These are phyloP conservation scores for Anomalospiza imberbis DNA, from an alignment of 2,797 vertebrate genomes.

Conservation along the genomic window DNA sequence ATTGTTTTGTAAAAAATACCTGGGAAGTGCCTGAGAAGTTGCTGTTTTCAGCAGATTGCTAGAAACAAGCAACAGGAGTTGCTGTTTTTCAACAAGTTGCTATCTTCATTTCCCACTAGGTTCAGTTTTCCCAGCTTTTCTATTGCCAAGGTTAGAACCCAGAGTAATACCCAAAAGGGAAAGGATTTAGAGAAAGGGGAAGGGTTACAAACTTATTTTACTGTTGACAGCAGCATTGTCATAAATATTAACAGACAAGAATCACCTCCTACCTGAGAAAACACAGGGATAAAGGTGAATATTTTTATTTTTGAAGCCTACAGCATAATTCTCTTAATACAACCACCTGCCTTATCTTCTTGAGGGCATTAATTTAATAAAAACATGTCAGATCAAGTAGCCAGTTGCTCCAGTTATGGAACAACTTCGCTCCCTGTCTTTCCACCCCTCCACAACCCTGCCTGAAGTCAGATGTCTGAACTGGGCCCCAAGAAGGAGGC, in stretches of 20 bases:
- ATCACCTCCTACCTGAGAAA: constrained; percentile 30
- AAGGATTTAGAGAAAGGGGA: constrained; percentile 48
- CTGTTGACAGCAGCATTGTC: constrained; percentile 60
- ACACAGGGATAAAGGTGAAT: background rate
- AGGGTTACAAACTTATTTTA: constrained; percentile 51
- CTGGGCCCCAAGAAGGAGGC: background rate
- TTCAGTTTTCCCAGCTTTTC: background rate
- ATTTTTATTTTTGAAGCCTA: background rate
- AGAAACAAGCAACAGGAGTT: background rate
- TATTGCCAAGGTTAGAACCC: background rate
- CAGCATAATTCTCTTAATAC: background rate
- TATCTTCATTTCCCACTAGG: background rate
- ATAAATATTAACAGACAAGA: constrained; percentile 65
- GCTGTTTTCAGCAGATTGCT: background rate
- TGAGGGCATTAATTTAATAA: constrained; percentile 53
- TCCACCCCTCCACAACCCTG: background rate
- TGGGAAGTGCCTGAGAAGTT: background rate
- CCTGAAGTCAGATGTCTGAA: background rate
- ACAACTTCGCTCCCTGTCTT: background rate
- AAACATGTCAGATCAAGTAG: constrained; percentile 49
- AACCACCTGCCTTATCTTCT: background rate
- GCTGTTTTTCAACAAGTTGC: background rate
- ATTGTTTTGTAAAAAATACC: background rate
- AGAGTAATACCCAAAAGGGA: constrained; percentile 20
- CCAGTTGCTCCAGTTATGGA: constrained; percentile 32